Evolutionary conservation across 2,888 invertebrate genomes (phyloP), one percentile per base, ranked within the genome.

Genomic region (Trichogramma dendrolimi): DNA sequence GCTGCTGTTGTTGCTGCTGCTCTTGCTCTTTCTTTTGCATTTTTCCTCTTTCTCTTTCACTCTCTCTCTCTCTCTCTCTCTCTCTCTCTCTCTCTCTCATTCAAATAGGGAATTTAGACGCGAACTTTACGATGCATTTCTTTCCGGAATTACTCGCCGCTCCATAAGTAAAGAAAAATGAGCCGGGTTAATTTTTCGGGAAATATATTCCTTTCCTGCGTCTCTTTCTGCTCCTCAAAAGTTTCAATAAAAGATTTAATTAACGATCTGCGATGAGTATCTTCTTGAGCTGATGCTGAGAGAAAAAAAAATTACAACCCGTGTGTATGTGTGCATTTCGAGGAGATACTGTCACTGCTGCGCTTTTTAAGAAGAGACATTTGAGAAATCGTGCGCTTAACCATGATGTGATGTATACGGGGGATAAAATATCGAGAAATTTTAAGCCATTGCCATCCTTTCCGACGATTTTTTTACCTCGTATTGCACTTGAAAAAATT

Each of bases 11-110:
- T 39, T 51, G 43, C 43, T 55, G 51, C 10, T 27, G 27, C 27
- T 27, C 27, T 2, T 27, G 27, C 27, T 27, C 27, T 27, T 27
- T 27, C 27, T 27, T 27, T 27, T 27, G 27, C 27, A 27, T 27
- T 27, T 27, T 27, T 27, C 27, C 27, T 27, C 27, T 60, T 39
- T 58, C 44, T 40, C 46, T 49, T 40, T 58, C 59, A 62, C 61
- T 61, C 50, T 61, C 51, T 61, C 53, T 44, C 61, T 64, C 58
- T 51, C 40, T 60, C 46, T 42, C n/a, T 56, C 46, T 47, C 11
- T 40, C 52, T 27, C 41, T 40, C 52, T 39, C 6, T 38, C 38
- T 6, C 5, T 51, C 51, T 6, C 6, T 52, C 41, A 27, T 14
- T 49, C 50, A 11, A 50, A 53, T 43, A 47, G 10, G 58, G 57